Evolutionary conservation across 2,888 invertebrate genomes (phyloP).

Genomic region (Tenthredo mesomela): DNA sequence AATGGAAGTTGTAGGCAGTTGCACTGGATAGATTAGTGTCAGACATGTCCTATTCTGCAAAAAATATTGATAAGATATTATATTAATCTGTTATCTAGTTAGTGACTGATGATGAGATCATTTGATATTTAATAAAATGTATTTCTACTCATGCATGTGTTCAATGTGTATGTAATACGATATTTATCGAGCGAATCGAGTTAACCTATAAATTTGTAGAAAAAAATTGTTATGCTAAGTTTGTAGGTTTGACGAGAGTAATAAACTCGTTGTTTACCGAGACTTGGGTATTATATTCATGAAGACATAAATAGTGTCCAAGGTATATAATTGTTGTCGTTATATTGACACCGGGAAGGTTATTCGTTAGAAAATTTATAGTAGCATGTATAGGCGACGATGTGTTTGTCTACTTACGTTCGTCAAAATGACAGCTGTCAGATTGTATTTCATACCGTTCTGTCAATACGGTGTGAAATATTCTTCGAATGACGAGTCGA

Average conservation of each 20-base stretch:
- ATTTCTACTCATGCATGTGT: neutral
- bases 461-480: neutral
- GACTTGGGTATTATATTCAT: neutral
- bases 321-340: neutral
- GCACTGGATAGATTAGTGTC: conserved; percentile 13
- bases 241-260: neutral
- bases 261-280: neutral
- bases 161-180: neutral
- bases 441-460: neutral
- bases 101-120: neutral
- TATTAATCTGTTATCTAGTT: neutral
- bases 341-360: neutral
- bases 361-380: neutral
- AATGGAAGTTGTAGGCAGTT: neutral
- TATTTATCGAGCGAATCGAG: neutral
- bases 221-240: neutral
- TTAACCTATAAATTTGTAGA: conserved; percentile 5
- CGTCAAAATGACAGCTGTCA: conserved; percentile 25
- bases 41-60: neutral
- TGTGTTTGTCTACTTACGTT: neutral
- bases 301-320: neutral
- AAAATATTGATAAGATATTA: neutral
- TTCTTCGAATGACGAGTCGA: neutral
- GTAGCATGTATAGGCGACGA: neutral
- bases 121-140: neutral